Conservation (phyloP, 2,888 invertebrate species). For the Panorpa germanica region DNA sequence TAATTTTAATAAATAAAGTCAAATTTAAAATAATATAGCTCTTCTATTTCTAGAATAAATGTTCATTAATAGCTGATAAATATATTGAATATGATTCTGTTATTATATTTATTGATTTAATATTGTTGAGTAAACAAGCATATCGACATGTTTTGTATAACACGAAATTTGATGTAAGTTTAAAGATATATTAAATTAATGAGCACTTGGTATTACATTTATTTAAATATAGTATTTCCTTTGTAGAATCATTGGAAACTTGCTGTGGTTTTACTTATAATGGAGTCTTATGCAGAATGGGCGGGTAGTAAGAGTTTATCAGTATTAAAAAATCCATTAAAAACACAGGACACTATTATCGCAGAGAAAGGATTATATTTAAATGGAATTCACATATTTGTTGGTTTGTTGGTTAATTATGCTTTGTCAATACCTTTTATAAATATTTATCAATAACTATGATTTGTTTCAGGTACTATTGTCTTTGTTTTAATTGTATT, state of each 20-base stretch:
- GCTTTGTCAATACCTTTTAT: slow-evolving; percentile 15
- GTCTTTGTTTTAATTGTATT: slow-evolving; percentile 17
- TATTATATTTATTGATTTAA: slow-evolving; percentile 67
- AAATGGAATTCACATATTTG: slow-evolving; percentile 29
- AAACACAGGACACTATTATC: slow-evolving; percentile 25
- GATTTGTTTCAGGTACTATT: slow-evolving; percentile 16
- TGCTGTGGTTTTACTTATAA: slow-evolving; percentile 50
- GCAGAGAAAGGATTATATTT: slow-evolving; percentile 40
- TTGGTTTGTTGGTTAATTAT: slow-evolving; percentile 19
- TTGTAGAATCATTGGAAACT: slow-evolving; percentile 60
- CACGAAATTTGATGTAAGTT: slow-evolving; percentile 50
- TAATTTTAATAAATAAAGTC: slow-evolving; percentile 1
- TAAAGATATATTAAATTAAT: slow-evolving; percentile 3
- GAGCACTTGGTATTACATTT: neutral
- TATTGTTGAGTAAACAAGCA: slow-evolving; percentile 61
- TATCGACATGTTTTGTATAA: slow-evolving; percentile 76
- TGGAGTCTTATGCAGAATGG: slow-evolving; percentile 68
- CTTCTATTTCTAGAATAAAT: slow-evolving; percentile 40
- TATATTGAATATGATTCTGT: slow-evolving; percentile 86
- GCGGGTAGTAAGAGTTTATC: no score
- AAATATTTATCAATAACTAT: slow-evolving; percentile 12
- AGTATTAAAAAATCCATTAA: no score
- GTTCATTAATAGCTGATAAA: slow-evolving; percentile 63
- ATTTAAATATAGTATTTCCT: slow-evolving; percentile 7
- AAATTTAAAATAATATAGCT: slow-evolving; percentile 7